Base-by-base conservation (phyloP, 2,113 vertebrate species). In the Nycticorax nycticorax region DNA sequence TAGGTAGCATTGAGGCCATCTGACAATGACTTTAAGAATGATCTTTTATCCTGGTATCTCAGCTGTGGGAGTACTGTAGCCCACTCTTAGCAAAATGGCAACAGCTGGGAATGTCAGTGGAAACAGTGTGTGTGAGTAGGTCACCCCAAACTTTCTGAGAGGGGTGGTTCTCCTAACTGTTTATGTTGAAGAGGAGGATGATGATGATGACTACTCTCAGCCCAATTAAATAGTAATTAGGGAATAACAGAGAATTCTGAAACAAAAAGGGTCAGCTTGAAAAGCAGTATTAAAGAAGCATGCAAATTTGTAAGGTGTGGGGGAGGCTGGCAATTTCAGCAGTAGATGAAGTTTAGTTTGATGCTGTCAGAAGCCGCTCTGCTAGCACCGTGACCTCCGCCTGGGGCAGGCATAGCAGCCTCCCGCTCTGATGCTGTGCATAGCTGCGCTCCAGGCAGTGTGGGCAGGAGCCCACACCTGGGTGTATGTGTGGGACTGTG, bases 91-190 rank as follows among this genome's bases (percentile, higher is more conserved):
- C 37, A 76, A 81, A 47, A 73, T 5, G 12, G 33, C 35, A 72
- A 68, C 26, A 63, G 15, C 21, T 53, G 26, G 32, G 17, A 89
- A 52, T 4, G 2, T 17, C 62, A 68, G 1, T 33, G 23, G 28
- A 74, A 79, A 77, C 4, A 10, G 28, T 6, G 3, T 43, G 41
- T 50, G 21, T 57, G 24, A 82, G 12, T 5, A 60, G 15, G 24
- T 35, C 33, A 56, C 26, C 27, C 12, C 12, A 43, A 12, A 21
- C 14, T 47, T 93, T 82, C 43, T 79, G 43, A 60, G 10, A 15
- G 7, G 4, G 0, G 2, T 1, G 9, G 27, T 74, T 13, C 6
- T 22, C n/a, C 17, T 7, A 39, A 0, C 8, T 41, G 45, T 28
- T 80, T 33, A 27, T 13, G 19, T 43, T 71, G 26, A 74, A 74